Conservation (phyloP, 2,113 vertebrate genomes). For the Thalassoma bifasciatum region DNA sequence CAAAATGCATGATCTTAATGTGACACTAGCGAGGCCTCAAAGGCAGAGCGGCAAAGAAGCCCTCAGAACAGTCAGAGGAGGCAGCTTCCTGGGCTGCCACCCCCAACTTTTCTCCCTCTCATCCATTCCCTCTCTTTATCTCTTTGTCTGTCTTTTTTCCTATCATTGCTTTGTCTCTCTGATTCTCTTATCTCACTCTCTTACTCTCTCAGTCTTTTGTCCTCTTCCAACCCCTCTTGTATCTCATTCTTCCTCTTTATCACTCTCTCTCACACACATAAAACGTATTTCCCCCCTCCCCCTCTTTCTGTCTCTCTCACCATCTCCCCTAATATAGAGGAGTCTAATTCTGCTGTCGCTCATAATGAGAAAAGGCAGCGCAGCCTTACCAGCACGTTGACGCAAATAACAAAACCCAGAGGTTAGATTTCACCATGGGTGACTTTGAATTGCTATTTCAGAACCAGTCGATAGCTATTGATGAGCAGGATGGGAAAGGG, state of each 20-base stretch:
- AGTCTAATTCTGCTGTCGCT: conserved; percentile 70
- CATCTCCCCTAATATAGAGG: conserved; percentile 74
- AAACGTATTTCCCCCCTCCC: neutral
- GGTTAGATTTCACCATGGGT: conserved; percentile 71
- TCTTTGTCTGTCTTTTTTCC: conserved; percentile 55
- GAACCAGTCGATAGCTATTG: conserved; percentile 80
- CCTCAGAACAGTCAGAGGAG: conserved; percentile 58
- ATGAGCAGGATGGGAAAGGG: conserved; percentile 68
- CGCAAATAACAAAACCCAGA: conserved; percentile 74
- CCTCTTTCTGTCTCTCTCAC: conserved; percentile 51
- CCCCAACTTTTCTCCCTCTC: conserved; percentile 38
- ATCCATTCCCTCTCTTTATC: conserved; percentile 29
- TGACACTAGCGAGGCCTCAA: conserved; percentile 74
- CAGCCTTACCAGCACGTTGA: conserved; percentile 47
- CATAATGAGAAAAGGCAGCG: conserved; percentile 79
- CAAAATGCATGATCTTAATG: conserved; percentile 78
- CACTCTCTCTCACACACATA: conserved; percentile 24
- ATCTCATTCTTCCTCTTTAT: conserved; percentile 19
- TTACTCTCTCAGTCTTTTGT: conserved; percentile 33
- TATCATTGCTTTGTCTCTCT: conserved; percentile 44
- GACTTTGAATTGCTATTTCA: conserved; percentile 79
- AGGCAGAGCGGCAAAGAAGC: conserved; percentile 64
- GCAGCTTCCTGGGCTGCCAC: conserved; percentile 60
- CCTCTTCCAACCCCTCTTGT: neutral
- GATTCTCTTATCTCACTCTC: conserved; percentile 51